Evolutionary conservation across 2,888 invertebrate species (phyloP).

Genomic region (Luffia ferchaultella): DNA sequence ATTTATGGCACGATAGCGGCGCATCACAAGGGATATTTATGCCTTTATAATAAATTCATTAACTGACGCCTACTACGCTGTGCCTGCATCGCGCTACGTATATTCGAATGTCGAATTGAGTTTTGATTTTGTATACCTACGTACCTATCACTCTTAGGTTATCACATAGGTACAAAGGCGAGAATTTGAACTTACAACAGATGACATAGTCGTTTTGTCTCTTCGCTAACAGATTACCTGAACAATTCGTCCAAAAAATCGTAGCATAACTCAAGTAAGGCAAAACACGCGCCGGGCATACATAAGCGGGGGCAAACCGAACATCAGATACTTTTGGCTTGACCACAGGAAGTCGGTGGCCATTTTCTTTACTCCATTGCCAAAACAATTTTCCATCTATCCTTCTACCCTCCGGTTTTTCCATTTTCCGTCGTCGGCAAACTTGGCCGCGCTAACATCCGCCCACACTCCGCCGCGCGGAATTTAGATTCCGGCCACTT

Average conservation of each 20-base stretch:
- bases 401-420: constrained; percentile 38
- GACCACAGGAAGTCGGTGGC: constrained; percentile 61
- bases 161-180: too few species aligned
- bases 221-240: too few species aligned
- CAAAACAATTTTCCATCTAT: constrained; percentile 55
- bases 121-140: too few species aligned
- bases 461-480: constrained; percentile 22
- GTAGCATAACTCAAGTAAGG: too few species aligned
- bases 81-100: too few species aligned
- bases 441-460: constrained; percentile 40
- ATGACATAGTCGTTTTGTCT: too few species aligned
- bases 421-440: constrained; percentile 47
- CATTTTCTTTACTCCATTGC: constrained; percentile 48
- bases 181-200: too few species aligned
- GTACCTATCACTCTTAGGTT: too few species aligned
- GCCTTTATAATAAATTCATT: constrained; percentile 65
- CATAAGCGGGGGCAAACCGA: constrained; percentile 27
- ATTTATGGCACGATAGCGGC: constrained; percentile 60
- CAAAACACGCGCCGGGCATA: constrained; percentile 38
- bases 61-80: constrained; percentile 18
- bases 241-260: too few species aligned
- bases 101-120: too few species aligned
- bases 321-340: constrained; percentile 39
- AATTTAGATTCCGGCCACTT: constrained; percentile 36
- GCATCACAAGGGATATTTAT: constrained; percentile 60